phyloP scores from a whole-genome alignment of 2,797 vertebrate species.

The Pogoniulus pusillus region DNA sequence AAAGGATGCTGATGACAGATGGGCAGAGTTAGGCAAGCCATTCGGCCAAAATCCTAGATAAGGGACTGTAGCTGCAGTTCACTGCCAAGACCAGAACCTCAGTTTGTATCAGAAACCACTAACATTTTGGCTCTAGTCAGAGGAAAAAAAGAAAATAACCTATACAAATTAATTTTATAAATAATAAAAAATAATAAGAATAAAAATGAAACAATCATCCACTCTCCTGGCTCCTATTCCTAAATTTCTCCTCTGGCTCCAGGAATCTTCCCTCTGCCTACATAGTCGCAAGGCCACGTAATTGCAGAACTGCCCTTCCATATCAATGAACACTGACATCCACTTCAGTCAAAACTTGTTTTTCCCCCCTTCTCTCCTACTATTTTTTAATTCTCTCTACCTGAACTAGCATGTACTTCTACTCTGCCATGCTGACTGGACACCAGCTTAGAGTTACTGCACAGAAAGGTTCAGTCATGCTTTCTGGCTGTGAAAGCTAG shows the following conservation, averaged over 20 bases:
- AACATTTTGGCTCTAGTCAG: constrained; percentile 42
- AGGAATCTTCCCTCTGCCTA: neutral
- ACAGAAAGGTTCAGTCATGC: neutral
- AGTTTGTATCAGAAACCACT: constrained; percentile 54
- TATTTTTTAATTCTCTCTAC: neutral
- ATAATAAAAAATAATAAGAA: constrained; percentile 21
- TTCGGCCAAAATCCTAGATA: constrained; percentile 55
- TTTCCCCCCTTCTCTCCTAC: neutral
- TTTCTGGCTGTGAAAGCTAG: neutral
- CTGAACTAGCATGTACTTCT: neutral
- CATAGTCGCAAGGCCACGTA: neutral
- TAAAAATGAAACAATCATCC: neutral
- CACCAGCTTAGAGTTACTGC: neutral
- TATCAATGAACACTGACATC: neutral
- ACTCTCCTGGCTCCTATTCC: neutral
- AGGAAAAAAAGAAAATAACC: neutral
- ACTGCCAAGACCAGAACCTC: constrained; percentile 64
- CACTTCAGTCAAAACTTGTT: neutral
- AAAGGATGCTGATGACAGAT: constrained; percentile 76
- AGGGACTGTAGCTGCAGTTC: constrained; percentile 56
- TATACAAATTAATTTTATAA: neutral
- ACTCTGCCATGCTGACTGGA: neutral
- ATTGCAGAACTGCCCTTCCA: neutral
- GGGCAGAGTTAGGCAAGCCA: constrained; percentile 66
- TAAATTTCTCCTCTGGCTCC: neutral